Percentiles rank a stretch among this genome's conserved stretches.
phyloP scores from a whole-genome alignment of 2,113 vertebrate species.

The Oreochromis niloticus region DNA sequence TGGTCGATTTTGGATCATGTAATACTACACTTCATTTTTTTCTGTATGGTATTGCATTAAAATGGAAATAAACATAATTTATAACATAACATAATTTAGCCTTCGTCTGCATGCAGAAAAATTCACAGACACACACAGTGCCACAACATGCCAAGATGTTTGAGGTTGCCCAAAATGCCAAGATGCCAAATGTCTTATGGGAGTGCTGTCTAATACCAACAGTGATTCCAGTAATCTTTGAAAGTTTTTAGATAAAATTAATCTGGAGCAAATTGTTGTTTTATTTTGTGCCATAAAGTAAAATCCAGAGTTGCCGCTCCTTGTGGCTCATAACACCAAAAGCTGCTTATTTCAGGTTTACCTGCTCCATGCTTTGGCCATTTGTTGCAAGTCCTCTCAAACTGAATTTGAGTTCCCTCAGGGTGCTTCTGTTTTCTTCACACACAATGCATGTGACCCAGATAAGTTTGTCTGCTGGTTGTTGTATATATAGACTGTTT shows the following conservation, averaged over 20 bases:
- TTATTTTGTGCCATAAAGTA: background rate
- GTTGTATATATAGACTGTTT: background rate
- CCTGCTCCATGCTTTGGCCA: background rate
- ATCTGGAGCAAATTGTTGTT: background rate
- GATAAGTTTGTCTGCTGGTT: background rate
- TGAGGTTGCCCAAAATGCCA: background rate
- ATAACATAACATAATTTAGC: background rate
- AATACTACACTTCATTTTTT: background rate
- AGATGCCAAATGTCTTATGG: background rate
- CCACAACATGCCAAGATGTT: background rate
- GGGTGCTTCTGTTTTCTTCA: background rate
- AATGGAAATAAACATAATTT: background rate
- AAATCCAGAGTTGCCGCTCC: background rate
- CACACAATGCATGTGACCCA: background rate
- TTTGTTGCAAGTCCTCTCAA: background rate
- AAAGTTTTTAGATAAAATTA: background rate
- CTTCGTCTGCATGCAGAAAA: background rate
- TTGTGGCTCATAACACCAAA: background rate
- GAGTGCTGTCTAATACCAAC: background rate
- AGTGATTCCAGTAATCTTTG: background rate
- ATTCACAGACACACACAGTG: background rate
- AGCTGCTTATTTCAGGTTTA: background rate
- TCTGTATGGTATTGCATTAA: background rate
- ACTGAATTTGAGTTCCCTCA: background rate
- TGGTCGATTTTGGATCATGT: background rate